phyloP scores from a whole-genome alignment of 1,140 invertebrate genomes.

The Apis florea region DNA sequence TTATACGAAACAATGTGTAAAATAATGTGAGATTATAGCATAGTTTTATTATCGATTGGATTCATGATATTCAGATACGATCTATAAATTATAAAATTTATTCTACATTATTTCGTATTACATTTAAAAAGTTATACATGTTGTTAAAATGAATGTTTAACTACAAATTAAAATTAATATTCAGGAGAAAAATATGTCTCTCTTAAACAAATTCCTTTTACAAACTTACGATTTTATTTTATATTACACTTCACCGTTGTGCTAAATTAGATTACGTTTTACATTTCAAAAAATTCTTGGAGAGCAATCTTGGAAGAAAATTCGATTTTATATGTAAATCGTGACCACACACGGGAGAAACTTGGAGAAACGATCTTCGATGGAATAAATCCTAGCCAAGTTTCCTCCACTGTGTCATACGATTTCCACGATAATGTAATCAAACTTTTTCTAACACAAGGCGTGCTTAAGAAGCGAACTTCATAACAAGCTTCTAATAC shows the following conservation, averaged over 20 bases:
- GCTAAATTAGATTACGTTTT: neutral
- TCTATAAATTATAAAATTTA: too few species aligned
- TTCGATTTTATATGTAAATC: slow-evolving; percentile 29
- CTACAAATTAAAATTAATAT: too few species aligned
- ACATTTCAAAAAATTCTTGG: neutral
- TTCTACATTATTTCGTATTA: too few species aligned
- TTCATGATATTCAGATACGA: too few species aligned
- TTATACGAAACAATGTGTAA: too few species aligned
- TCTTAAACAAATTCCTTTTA: too few species aligned
- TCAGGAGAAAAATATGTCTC: too few species aligned
- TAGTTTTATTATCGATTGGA: too few species aligned
- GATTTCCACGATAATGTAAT: slow-evolving; percentile 23
- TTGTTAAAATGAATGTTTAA: too few species aligned
- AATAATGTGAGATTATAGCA: too few species aligned
- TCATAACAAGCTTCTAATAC: slow-evolving; percentile 17
- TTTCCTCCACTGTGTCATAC: neutral
- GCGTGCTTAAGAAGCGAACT: slow-evolving; percentile 6
- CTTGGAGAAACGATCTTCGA: neutral
- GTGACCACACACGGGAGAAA: neutral
- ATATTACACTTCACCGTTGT: neutral
- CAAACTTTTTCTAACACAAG: slow-evolving; percentile 33
- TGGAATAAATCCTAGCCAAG: neutral
- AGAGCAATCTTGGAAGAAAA: neutral
- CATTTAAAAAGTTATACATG: too few species aligned
- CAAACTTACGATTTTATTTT: neutral